These are phyloP conservation scores for Alca torda DNA, from an alignment of 2,797 vertebrate species.

Conservation along the genomic window DNA sequence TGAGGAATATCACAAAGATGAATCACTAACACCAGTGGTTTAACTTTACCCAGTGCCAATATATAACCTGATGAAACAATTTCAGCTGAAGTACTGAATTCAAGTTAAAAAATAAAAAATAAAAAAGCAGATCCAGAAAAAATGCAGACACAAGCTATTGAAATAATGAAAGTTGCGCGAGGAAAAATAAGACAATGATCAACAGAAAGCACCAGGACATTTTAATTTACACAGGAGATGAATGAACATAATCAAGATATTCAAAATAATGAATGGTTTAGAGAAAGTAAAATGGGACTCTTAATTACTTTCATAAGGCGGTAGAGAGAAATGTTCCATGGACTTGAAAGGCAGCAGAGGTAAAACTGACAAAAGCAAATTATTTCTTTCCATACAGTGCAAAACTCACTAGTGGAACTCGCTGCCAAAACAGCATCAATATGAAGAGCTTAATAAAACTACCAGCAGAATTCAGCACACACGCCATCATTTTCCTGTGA, in stretches of 20 bases:
- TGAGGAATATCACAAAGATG: background rate
- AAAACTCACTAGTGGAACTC: background rate
- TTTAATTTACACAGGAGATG: background rate
- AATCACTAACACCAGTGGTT: background rate
- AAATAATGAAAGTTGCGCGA: background rate
- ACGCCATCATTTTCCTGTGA: background rate
- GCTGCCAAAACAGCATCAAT: background rate
- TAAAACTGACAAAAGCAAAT: background rate
- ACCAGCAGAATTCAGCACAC: background rate
- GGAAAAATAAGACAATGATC: background rate
- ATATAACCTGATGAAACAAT: background rate
- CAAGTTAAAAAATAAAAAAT: background rate
- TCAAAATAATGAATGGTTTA: conserved; percentile 1
- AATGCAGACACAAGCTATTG: background rate
- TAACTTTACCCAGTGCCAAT: background rate
- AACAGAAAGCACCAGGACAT: background rate
- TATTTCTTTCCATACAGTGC: background rate
- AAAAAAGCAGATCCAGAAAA: background rate
- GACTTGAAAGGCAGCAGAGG: background rate
- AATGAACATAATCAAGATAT: background rate
- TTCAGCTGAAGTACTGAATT: background rate
- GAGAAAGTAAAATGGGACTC: background rate
- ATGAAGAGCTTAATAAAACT: background rate
- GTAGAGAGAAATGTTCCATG: background rate
- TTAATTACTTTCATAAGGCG: background rate